Percentiles rank a stretch among this genome's conserved stretches.
phyloP scores from a whole-genome alignment of 1,140 invertebrate genomes.

The Chrysomallon squamiferum region DNA sequence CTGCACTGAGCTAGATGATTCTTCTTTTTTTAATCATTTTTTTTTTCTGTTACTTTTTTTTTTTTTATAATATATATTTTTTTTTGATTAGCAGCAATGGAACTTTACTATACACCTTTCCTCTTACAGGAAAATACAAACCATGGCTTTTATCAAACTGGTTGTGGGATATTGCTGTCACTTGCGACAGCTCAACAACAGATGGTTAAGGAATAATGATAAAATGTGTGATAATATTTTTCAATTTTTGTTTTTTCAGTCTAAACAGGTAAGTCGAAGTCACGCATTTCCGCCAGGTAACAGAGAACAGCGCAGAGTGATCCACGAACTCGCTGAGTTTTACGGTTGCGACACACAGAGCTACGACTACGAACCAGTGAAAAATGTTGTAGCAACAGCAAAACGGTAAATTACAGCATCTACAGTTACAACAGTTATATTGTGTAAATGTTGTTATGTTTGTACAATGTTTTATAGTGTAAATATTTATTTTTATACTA shows the following conservation, averaged over 20 bases:
- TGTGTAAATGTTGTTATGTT: not conserved
- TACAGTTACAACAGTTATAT: not conserved
- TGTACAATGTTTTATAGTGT: not conserved
- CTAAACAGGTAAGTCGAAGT: constrained; percentile 83
- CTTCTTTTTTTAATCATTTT: no score
- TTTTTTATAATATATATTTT: no score
- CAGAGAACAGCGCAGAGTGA: constrained; percentile 84
- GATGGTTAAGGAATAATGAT: no score
- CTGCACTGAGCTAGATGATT: no score
- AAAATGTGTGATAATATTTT: not conserved
- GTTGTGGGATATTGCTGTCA: no score
- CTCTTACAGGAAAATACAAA: no score
- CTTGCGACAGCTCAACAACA: no score
- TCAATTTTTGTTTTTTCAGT: constrained; percentile 64
- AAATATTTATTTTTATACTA: not conserved
- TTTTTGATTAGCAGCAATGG: no score
- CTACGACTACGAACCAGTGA: constrained; percentile 92
- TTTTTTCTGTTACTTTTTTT: no score
- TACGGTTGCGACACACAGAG: constrained; percentile 93
- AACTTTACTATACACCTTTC: no score
- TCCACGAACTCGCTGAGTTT: constrained; percentile 93
- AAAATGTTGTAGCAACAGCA: constrained; percentile 93
- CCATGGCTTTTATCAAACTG: no score
- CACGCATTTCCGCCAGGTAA: constrained; percentile 94
- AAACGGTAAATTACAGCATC: constrained; percentile 65